These are phyloP conservation scores for Halichoerus grypus DNA, from an alignment of 2,113 vertebrate genomes.

Conservation along the genomic window DNA sequence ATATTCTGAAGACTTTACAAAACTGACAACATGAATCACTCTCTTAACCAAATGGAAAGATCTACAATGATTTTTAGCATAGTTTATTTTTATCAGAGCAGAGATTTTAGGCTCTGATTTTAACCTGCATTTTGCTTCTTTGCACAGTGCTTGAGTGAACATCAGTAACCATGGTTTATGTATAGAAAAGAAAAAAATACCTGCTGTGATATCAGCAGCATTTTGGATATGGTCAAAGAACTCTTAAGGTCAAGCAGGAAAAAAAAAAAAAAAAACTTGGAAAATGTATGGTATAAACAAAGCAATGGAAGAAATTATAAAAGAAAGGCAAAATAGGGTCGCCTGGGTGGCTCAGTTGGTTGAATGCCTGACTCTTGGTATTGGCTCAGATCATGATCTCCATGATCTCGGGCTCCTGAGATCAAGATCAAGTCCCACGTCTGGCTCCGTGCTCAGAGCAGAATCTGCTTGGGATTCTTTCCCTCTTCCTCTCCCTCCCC, in stretches of 20 bases:
- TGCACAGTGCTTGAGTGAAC: neutral
- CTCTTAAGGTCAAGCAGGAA: conserved; percentile 26
- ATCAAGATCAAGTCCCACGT: neutral
- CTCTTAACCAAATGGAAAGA: conserved; percentile 31
- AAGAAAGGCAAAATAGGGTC: neutral
- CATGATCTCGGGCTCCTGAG: neutral
- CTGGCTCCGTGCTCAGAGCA: neutral
- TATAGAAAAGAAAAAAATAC: neutral
- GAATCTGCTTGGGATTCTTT: neutral
- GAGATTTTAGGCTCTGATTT: conserved; percentile 40
- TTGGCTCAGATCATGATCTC: neutral
- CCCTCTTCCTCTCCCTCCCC: neutral
- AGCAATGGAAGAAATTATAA: conserved; percentile 4
- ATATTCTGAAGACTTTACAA: conserved; percentile 21
- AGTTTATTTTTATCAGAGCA: conserved; percentile 54
- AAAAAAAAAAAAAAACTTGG: neutral
- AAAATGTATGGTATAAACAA: neutral
- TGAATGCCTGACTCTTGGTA: neutral
- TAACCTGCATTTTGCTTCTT: conserved; percentile 36
- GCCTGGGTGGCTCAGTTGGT: neutral
- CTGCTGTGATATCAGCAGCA: neutral
- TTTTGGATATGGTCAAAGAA: neutral
- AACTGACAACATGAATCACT: conserved; percentile 39
- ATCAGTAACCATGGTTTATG: neutral
- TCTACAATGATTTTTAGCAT: conserved; percentile 4